Base-by-base conservation (phyloP, 2,113 vertebrate species). In the Cyanistes caeruleus region DNA sequence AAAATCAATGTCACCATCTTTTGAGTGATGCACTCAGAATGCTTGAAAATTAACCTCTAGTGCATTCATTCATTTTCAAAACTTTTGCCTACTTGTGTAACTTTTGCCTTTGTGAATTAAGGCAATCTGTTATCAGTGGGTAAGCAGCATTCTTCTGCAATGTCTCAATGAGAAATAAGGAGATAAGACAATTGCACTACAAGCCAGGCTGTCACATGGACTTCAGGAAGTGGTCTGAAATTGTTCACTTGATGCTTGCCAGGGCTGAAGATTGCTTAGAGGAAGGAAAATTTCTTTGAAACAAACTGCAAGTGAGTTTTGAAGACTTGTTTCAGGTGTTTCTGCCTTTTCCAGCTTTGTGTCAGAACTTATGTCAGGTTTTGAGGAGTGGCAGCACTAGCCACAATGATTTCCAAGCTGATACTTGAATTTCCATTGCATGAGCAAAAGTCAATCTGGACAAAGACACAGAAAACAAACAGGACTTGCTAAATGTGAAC, bases 1-100 rank as follows among this genome's bases (percentile, higher is more conserved):
- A 96, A 97, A 97, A 95, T 96, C 93, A 94, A 94, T 95, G 89
- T 80, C 70, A 76, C 53, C 1, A 1, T 69, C 89, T 85, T 84
- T 70, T 51, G 83, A 93, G 44, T 27, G 46, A 89, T 74, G 70
- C 8, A 28, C 80, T 86, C 63, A 63, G 39, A 95, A 83, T 43
- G 17, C 23, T 79, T 85, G 16, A 91, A 77, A 79, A 91, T 77
- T 90, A 73, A 63, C 79, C 51, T 80, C 43, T 74, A 13, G 43
- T 55, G 31, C 48, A 83, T 90, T 83, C 48, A 77, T 80, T 79
- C 9, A 31, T 95, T 80, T 91, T 78, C 72, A 67, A 44, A 94
- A 85, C 13, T 91, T 91, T 93, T 60, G 19, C 27, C 43, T 55
- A 16, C 59, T 94, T 84, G 28, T 88, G 9, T 73, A 85, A 33